These are phyloP conservation scores for Maconellicoccus hirsutus DNA, from an alignment of 1,140 invertebrate species.

Conservation along the genomic window DNA sequence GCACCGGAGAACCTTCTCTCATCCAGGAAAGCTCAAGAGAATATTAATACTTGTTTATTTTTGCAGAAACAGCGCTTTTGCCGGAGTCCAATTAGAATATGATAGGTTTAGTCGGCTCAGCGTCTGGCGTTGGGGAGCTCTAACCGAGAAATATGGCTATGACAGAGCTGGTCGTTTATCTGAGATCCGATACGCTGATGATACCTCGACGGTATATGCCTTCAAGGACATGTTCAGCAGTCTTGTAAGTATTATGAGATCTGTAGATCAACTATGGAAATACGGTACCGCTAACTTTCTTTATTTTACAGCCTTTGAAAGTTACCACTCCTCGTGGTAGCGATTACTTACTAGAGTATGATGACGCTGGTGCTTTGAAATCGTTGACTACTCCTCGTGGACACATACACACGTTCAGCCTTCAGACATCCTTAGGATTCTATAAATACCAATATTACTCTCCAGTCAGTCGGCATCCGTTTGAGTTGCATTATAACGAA, in stretches of 20 bases:
- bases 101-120: constrained; percentile 80
- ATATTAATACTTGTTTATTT: constrained; percentile 7
- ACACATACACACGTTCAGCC: constrained; percentile 81
- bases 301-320: constrained; percentile 57
- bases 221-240: constrained; percentile 81
- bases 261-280: not conserved
- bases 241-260: constrained; percentile 40
- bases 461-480: constrained; percentile 77
- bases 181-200: constrained; percentile 79
- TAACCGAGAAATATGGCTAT: constrained; percentile 77
- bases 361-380: constrained; percentile 78
- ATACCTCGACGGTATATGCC: constrained; percentile 69
- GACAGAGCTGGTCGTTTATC: constrained; percentile 72
- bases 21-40: no score
- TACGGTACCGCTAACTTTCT: not conserved
- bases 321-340: constrained; percentile 83
- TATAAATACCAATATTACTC: constrained; percentile 87
- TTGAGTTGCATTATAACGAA: constrained; percentile 82
- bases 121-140: constrained; percentile 83
- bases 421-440: constrained; percentile 83
- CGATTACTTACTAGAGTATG: constrained; percentile 84
- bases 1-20: not conserved
- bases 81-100: constrained; percentile 81
- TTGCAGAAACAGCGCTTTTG: constrained; percentile 56
- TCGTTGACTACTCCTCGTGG: constrained; percentile 82